Conservation (phyloP, 2,797 vertebrate genomes). For the Cossypha dichroa region DNA sequence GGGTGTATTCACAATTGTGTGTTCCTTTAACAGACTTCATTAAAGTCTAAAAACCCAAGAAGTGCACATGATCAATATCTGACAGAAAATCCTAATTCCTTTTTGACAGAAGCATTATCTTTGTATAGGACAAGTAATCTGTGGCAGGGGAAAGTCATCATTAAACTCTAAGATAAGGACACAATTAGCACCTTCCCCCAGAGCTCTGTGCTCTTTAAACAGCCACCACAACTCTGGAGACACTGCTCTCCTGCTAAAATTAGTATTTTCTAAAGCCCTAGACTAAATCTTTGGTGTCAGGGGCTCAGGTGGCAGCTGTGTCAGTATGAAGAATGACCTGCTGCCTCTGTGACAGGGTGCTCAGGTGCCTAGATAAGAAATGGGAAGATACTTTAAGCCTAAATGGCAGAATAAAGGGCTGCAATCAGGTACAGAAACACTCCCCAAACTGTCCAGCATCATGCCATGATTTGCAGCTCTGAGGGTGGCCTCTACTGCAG, state of each 20-base stretch:
- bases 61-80: neutral
- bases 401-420: neutral
- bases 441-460: neutral
- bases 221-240: neutral
- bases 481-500: neutral
- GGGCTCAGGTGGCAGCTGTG: slow-evolving; percentile 39
- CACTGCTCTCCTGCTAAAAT: neutral
- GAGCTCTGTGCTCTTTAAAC: neutral
- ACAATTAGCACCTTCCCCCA: neutral
- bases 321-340: neutral
- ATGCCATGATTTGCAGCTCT: neutral
- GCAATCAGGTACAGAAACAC: neutral
- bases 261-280: neutral
- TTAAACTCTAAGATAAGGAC: neutral
- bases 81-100: neutral
- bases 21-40: neutral
- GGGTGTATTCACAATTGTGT: neutral
- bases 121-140: neutral
- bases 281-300: slow-evolving; percentile 3
- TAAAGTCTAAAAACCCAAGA: neutral
- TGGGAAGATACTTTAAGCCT: neutral
- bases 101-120: neutral
- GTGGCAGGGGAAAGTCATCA: neutral
- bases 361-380: neutral
- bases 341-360: neutral